Conservation (phyloP, 1,140 invertebrate species). For the Schmidtea mediterranea region DNA sequence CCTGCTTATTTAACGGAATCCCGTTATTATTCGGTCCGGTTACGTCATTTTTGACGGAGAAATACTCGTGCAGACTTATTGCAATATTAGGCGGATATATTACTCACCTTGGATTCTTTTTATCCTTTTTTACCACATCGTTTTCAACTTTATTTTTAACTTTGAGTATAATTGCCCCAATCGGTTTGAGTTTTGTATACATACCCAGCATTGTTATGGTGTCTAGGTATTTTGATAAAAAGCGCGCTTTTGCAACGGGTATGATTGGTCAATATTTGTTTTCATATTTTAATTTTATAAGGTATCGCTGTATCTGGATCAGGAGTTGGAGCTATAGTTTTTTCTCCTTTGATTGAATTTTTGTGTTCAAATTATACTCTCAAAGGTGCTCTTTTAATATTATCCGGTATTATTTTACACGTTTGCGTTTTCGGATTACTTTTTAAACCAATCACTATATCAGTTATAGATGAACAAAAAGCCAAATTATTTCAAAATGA, state of each 20-base stretch:
- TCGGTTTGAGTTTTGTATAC: conserved; percentile 56
- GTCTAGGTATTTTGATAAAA: neutral
- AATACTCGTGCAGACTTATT: conserved; percentile 16
- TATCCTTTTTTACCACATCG: conserved; percentile 12
- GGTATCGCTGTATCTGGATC: conserved; percentile 1
- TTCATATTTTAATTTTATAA: no score
- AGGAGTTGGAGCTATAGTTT: conserved; percentile 30
- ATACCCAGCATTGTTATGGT: conserved; percentile 35
- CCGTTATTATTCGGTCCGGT: conserved; percentile 46
- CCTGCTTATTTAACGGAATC: conserved; percentile 1
- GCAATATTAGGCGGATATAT: conserved; percentile 1
- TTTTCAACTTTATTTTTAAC: conserved; percentile 43
- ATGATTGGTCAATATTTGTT: no score
- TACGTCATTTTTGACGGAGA: conserved; percentile 55
- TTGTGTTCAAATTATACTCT: conserved; percentile 41
- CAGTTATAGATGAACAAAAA: no score
- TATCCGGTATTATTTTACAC: neutral
- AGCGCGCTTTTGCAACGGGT: conserved; percentile 3
- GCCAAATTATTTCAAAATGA: no score
- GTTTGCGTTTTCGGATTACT: neutral
- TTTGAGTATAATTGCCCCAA: conserved; percentile 54
- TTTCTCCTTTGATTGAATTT: conserved; percentile 33
- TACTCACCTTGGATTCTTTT: conserved; percentile 22
- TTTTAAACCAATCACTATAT: conserved; percentile 18
- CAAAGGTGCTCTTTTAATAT: conserved; percentile 24